Percentiles rank a stretch among this genome's conserved stretches.
Evolutionary conservation across 2,888 invertebrate species (phyloP).

Genomic region (Lamellibrachia satsuma): DNA sequence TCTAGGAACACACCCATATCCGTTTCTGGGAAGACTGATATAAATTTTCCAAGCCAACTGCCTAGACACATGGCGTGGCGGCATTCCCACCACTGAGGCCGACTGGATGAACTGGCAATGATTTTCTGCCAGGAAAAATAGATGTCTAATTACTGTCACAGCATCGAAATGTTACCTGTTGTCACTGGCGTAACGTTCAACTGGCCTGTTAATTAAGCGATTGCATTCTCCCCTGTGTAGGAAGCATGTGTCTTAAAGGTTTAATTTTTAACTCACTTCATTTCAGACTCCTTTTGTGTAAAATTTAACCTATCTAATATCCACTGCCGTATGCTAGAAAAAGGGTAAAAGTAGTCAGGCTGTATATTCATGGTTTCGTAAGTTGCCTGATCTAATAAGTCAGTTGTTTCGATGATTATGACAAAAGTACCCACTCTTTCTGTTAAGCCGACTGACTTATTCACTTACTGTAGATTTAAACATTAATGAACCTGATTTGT

Average conservation of each 20-base stretch:
- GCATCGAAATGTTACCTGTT: neutral
- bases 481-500: no score
- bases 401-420: no score
- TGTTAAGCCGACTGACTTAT: no score
- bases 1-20: neutral
- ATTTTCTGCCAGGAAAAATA: neutral
- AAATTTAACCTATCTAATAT: no score
- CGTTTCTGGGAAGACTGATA: constrained; percentile 3
- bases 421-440: no score
- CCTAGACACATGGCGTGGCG: neutral
- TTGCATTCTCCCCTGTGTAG: neutral
- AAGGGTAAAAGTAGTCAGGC: no score
- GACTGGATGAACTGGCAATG: neutral
- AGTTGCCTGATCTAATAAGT: no score
- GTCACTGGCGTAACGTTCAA: neutral
- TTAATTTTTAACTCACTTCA: no score
- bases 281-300: no score
- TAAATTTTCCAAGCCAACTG: neutral
- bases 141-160: neutral
- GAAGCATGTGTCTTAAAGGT: neutral
- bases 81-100: neutral
- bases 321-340: no score
- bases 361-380: no score
- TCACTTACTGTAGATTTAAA: no score
- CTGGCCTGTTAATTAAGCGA: neutral